Conservation (phyloP, 2,888 invertebrate species). For the Pseudeuparius sepicola region DNA sequence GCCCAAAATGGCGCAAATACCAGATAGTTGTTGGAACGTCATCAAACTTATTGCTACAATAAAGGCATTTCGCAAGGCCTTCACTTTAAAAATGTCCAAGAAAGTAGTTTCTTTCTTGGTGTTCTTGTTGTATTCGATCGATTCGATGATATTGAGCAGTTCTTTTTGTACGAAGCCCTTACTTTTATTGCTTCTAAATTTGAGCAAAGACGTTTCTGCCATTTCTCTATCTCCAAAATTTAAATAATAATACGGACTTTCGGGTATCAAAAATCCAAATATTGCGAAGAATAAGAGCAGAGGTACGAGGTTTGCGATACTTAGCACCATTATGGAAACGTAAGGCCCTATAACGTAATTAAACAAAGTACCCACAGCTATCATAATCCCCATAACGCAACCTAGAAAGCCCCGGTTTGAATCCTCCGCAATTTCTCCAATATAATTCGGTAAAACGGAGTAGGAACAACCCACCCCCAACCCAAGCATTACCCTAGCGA, state of each 20-base stretch:
- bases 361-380: conserved; percentile 54
- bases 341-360: conserved; percentile 57
- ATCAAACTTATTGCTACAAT: conserved; percentile 33
- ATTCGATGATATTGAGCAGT: conserved; percentile 19
- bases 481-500: conserved; percentile 50
- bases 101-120: conserved; percentile 10
- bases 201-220: conserved; percentile 55
- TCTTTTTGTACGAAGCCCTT: conserved; percentile 21
- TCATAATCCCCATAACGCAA: conserved; percentile 35
- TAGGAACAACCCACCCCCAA: conserved; percentile 56
- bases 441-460: conserved; percentile 70
- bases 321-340: conserved; percentile 15
- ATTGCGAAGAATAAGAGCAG: conserved; percentile 17
- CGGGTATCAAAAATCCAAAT: conserved; percentile 19
- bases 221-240: conserved; percentile 38
- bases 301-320: conserved; percentile 17
- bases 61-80: conserved; percentile 30
- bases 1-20: conserved; percentile 68
- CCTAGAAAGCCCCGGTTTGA: conserved; percentile 61
- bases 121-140: conserved; percentile 13
- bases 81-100: conserved; percentile 12
- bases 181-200: conserved; percentile 36
- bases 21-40: conserved; percentile 38
- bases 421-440: conserved; percentile 74
- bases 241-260: conserved; percentile 24